phyloP scores from a whole-genome alignment of 2,888 invertebrate species.

The Notocelia uddmanniana region DNA sequence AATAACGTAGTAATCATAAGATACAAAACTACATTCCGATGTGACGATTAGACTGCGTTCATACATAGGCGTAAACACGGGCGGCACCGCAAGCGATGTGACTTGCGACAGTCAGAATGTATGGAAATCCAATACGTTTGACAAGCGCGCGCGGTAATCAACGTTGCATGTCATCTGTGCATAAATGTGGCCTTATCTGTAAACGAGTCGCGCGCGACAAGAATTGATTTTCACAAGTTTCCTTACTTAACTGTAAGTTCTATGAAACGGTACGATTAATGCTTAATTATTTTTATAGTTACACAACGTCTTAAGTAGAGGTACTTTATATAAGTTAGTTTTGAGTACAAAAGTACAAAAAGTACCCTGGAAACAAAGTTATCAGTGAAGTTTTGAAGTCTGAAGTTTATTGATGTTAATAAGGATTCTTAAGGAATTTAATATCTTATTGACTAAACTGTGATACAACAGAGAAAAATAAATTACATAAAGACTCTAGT shows the following conservation, averaged over 20 bases:
- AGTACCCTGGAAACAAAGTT: constrained; percentile 69
- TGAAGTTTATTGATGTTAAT: no score
- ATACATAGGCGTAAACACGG: no score
- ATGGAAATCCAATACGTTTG: no score
- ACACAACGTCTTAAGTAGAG: constrained; percentile 25
- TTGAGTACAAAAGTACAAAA: constrained; percentile 75
- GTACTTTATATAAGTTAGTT: constrained; percentile 45
- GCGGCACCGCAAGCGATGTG: no score
- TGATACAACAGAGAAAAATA: background rate
- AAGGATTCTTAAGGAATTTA: background rate
- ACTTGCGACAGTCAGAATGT: background rate
- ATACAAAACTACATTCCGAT: no score
- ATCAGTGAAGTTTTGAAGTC: constrained; percentile 14
- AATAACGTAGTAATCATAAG: no score
- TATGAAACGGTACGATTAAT: background rate
- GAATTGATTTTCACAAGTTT: background rate
- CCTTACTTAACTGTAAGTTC: background rate
- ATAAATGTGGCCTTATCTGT: background rate
- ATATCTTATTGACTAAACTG: background rate
- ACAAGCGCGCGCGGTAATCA: no score
- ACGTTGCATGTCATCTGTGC: no score
- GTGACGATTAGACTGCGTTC: no score
- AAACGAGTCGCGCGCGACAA: background rate
- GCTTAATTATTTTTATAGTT: constrained; percentile 5
- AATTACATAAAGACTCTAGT: no score